Evolutionary conservation across 2,797 vertebrate genomes (phyloP), one percentile per base, ranked within the genome.

Genomic region (Premnoplex brunnescens): DNA sequence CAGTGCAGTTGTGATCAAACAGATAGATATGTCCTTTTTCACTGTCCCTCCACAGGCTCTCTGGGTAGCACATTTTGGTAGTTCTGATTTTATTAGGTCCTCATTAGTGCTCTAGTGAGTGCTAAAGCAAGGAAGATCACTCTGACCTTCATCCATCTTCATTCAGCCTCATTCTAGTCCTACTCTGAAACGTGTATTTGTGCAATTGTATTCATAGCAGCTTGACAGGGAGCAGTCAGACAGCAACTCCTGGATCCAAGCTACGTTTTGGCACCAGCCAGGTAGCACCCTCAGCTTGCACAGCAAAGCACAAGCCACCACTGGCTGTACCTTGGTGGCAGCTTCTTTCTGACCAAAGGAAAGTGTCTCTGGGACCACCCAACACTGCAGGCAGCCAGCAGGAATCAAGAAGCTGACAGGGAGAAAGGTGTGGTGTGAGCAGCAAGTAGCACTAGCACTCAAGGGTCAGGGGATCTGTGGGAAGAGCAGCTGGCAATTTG

Each of bases 381-480:
- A 46, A 19, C 9, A 2, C 2, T 12, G 30, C 21, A 30, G 51
- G 23, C 51, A 79, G 41, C 13, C 56, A 43, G 8, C 18, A 66
- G 46, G 56, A 89, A 44, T 41, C 22, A 41, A 51, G 60, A 56
- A 55, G 17, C 22, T 39, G 55, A 5, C 26, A 63, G 43, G 73
- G 55, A 63, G 34, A 37, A 59, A 69, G 54, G 41, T 71, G 44
- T 27, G 67, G 60, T 23, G n/a, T 15, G 27, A 64, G 82, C 52
- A 66, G 62, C 85, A 55, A 27, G 72, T 6, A 30, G 16, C 0
- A 7, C 28, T 44, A 4, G n/a, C 4, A 17, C 68, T 79, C 20
- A 17, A 0, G 0, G 23, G 18, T 22, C 9, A 1, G 19, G 4
- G 26, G 26, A 8, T 14, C 28, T 54, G 36, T 36, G n/a, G 60